A percentile compares a stretch with the other conserved stretches of the same genome.
Evolutionary conservation across 2,888 invertebrate species (phyloP).

Genomic region (Altica lythri): DNA sequence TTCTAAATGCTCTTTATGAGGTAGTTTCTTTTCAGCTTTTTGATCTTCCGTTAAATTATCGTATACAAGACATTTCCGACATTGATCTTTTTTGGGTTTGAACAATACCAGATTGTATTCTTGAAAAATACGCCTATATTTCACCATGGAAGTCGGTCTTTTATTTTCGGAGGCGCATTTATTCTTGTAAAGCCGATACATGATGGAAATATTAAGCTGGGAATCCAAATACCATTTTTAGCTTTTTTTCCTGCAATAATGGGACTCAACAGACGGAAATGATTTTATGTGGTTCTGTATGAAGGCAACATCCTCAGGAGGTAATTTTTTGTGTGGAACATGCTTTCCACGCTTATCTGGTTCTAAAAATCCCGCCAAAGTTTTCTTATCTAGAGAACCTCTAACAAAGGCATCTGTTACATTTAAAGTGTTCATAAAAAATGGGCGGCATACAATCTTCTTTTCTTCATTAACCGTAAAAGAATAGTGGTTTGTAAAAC

Average conservation of each 20-base stretch:
- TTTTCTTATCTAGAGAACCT: neutral
- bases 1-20: slow-evolving; percentile 31
- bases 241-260: neutral
- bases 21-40: slow-evolving; percentile 22
- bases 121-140: too few species aligned
- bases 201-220: neutral
- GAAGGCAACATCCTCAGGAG: neutral
- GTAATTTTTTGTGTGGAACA: too few species aligned
- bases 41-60: slow-evolving; percentile 30
- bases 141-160: slow-evolving; percentile 31
- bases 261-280: neutral
- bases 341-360: too few species aligned
- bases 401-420: too few species aligned
- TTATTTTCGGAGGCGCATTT: neutral
- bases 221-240: neutral
- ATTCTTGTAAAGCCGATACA: neutral
- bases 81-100: slow-evolving; percentile 43
- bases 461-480: neutral
- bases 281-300: neutral
- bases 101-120: too few species aligned
- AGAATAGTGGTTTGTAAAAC: neutral
- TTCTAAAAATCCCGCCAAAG: neutral
- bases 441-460: too few species aligned
- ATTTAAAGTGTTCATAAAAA: too few species aligned
- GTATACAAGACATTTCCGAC: slow-evolving; percentile 39